Evolutionary conservation across 2,113 vertebrate genomes (phyloP), one percentile per base, ranked within the genome.

Genomic region (Eulemur macaco): DNA sequence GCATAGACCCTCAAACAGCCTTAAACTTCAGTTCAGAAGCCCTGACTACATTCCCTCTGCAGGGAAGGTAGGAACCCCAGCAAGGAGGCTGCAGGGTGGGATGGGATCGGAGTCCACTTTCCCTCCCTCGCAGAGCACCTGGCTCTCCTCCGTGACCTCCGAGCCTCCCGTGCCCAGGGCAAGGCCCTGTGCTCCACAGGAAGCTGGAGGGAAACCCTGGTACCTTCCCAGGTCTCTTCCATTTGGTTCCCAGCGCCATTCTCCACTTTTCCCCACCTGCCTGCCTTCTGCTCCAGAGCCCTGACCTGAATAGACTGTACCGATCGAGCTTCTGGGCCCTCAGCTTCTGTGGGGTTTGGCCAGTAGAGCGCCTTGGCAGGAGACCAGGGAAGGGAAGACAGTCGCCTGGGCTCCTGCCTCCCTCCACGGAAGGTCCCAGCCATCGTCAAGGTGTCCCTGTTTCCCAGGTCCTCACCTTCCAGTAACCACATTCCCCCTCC

Each of bases 401-500:
- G 37, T 9, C 0, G 0, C 63, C 29, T 9, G n/a, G 39, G 17
- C 29, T 29, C 23, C 58, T 64, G 37, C 5, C 63, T 89, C 58
- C 58, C 4, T 47, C 25, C 64, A 69, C 1, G 0, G 31, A 76
- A 9, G 18, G n/a, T 27, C 42, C 91, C 39, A 31, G 68, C 31
- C 56, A 27, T 56, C 25, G n/a, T 15, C 58, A 18, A 34, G 58
- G 17, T 10, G 39, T 50, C 34, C 37, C n/a, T 1, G 3, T 27
- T 56, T 25, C 71, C 85, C 3, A 27, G 18, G 21, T 11, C 6
- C 78, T 31, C 25, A 1, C 13, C 58, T 77, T 45, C 58, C 39
- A 78, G 73, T 2, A 7, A 5, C 73, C 63, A 60, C 0, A 0
- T 60, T 29, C 13, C 4, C 29, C 23, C 58, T 27, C 42, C 58